A percentile compares a stretch with the other conserved stretches of the same genome.
phyloP scores from a whole-genome alignment of 2,888 invertebrate genomes.

The Ophion slaviceki region DNA sequence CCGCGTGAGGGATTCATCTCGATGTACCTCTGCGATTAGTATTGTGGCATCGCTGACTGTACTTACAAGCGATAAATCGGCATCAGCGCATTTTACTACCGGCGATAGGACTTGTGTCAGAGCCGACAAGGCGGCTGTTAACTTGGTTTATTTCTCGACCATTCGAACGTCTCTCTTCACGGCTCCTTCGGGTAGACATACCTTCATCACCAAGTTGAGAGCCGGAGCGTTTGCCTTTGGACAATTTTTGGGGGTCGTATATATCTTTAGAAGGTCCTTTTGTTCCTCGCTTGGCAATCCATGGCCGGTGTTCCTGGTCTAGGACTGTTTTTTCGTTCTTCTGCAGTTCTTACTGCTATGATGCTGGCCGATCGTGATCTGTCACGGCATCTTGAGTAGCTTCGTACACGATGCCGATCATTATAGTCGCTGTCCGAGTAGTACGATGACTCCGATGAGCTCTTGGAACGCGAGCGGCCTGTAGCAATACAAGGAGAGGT shows the following conservation, averaged over 20 bases:
- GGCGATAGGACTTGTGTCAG: no score
- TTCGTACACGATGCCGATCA: constrained; percentile 26
- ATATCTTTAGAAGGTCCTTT: no score
- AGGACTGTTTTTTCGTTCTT: constrained; percentile 11
- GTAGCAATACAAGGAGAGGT: constrained; percentile 3
- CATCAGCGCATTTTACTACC: no score
- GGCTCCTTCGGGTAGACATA: no score
- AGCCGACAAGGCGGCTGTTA: constrained; percentile 11
- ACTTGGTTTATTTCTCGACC: background rate
- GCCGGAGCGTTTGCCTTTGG: no score
- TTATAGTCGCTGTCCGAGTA: constrained; percentile 17
- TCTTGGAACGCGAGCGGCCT: constrained; percentile 6
- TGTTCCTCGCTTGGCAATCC: no score
- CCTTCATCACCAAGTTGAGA: no score
- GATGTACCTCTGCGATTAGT: no score
- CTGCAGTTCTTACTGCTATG: background rate
- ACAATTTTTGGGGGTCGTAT: no score
- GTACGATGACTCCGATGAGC: constrained; percentile 13
- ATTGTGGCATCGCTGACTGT: no score
- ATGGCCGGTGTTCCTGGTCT: background rate
- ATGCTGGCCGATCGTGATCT: constrained; percentile 9
- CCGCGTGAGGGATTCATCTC: no score
- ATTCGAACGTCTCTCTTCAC: background rate
- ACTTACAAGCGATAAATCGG: no score
- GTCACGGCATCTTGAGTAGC: constrained; percentile 1